Evolutionary conservation across 2,888 invertebrate species (phyloP).

Genomic region (Smittia sp.): DNA sequence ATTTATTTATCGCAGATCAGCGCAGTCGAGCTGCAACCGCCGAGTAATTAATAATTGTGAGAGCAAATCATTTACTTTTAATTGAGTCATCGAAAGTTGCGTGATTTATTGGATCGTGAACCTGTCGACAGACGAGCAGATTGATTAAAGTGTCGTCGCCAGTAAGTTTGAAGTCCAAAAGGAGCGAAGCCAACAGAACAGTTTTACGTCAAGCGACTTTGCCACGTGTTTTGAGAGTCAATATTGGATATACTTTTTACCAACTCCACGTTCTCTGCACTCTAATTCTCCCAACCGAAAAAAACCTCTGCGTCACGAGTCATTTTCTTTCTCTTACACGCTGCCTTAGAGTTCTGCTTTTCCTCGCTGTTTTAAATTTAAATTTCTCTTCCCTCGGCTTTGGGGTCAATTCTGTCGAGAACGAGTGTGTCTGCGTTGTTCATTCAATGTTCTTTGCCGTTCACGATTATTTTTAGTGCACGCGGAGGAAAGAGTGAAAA

Average conservation of each 20-base stretch:
- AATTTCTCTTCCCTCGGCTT: not conserved
- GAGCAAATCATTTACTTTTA: too few relatives aligned
- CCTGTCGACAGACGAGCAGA: too few relatives aligned
- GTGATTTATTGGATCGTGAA: too few relatives aligned
- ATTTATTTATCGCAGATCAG: too few relatives aligned
- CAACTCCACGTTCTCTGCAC: not conserved
- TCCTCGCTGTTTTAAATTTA: not conserved
- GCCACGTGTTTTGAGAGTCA: constrained; percentile 9
- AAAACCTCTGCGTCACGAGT: not conserved
- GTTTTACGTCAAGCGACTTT: not conserved
- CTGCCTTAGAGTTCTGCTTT: not conserved
- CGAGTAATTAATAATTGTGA: too few relatives aligned
- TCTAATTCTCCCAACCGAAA: too few relatives aligned
- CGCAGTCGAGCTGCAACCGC: too few relatives aligned
- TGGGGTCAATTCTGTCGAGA: not conserved
- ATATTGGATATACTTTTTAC: not conserved
- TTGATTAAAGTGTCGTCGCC: too few relatives aligned
- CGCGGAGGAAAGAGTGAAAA: not conserved
- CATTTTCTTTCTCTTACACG: not conserved
- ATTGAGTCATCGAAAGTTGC: too few relatives aligned
- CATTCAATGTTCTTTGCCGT: not conserved
- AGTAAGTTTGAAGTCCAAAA: too few relatives aligned
- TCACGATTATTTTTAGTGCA: not conserved
- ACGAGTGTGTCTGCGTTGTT: not conserved
- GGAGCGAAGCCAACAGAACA: too few relatives aligned